Evolutionary conservation across 37 sponge, comb jelly and placozoan species (phyloP).

Genomic region (Trichoplax adhaerens): DNA sequence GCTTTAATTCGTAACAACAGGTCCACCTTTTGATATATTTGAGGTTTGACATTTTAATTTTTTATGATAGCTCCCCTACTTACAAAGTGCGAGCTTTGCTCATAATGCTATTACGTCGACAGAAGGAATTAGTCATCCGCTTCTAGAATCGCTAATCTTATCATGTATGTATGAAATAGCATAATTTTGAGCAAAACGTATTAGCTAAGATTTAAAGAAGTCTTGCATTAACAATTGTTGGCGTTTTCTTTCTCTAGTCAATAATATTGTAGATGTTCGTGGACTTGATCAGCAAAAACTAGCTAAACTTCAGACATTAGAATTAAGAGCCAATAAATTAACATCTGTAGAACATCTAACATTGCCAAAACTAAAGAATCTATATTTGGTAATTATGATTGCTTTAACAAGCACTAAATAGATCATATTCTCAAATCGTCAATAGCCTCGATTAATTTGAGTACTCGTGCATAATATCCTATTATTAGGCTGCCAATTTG

Average conservation of each 20-base stretch:
- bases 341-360: constrained; percentile 26
- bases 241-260: constrained; percentile 19
- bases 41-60: neutral
- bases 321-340: constrained; percentile 66
- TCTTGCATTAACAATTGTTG: no score
- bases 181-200: no score
- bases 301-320: constrained; percentile 37
- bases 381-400: constrained; percentile 32
- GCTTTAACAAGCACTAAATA: neutral
- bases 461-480: constrained; percentile 1
- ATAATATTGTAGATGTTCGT: constrained; percentile 46
- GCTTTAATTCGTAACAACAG: neutral
- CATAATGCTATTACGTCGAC: constrained; percentile 52
- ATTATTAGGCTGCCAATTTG: constrained; percentile 46
- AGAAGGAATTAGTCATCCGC: constrained; percentile 60
- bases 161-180: constrained; percentile 15
- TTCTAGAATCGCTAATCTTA: constrained; percentile 54
- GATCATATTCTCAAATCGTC: neutral
- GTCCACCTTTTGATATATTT: neutral
- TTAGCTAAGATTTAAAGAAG: no score
- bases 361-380: constrained; percentile 51
- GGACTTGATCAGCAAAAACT: constrained; percentile 37
- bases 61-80: constrained; percentile 42
- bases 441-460: neutral
- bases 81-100: constrained; percentile 67